Evolutionary conservation across 35 echinoderm and acorn worm genomes (phyloP).

Genomic region (Anneissia japonica): DNA sequence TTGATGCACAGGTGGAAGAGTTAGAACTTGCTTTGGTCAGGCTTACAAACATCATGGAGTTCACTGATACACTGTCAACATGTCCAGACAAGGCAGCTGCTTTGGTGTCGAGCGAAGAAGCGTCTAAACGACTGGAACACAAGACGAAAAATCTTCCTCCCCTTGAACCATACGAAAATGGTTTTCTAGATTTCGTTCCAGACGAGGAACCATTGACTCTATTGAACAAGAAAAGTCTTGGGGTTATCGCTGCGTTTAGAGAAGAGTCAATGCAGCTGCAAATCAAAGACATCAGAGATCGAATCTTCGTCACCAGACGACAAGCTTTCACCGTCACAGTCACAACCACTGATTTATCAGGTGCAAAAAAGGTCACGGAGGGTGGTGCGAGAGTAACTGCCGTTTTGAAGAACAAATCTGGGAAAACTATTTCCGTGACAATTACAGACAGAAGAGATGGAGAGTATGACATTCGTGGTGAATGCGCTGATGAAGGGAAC

Average conservation of each 20-base stretch:
- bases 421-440: background rate
- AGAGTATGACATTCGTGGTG: background rate
- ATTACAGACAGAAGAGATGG: background rate
- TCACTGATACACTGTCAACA: background rate
- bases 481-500: background rate
- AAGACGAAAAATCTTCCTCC: background rate
- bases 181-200: background rate
- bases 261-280: background rate
- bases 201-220: background rate
- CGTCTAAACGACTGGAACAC: background rate
- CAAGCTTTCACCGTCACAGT: background rate
- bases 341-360: background rate
- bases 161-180: background rate
- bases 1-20: background rate
- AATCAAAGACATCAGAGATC: background rate
- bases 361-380: background rate
- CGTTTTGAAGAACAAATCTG: background rate
- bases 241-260: background rate
- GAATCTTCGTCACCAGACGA: background rate
- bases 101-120: background rate
- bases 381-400: background rate
- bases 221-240: background rate
- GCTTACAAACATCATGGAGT: slow-evolving; percentile 1
- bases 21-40: background rate
- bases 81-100: background rate